phyloP scores from a whole-genome alignment of 1,140 invertebrate species.

The Bradysia coprophila region DNA sequence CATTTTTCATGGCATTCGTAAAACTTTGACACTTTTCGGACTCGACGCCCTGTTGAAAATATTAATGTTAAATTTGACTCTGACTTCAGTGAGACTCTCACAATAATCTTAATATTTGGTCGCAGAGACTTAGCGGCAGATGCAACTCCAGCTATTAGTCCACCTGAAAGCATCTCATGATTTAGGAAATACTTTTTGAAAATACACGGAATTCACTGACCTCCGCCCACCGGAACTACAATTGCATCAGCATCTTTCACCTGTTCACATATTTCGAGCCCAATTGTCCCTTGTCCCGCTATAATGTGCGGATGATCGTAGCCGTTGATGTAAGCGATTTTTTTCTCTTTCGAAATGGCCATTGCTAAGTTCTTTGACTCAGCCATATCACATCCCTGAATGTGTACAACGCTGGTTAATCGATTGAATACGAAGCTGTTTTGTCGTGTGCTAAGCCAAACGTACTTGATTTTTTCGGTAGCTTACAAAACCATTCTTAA shows the following conservation, averaged over 20 bases:
- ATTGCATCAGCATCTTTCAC: constrained; percentile 55
- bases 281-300: constrained; percentile 84
- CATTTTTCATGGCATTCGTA: constrained; percentile 45
- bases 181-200: too few species aligned
- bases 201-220: too few species aligned
- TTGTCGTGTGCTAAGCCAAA: too few species aligned
- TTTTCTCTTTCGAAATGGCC: constrained; percentile 45
- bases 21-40: constrained; percentile 80
- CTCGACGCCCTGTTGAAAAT: constrained; percentile 87
- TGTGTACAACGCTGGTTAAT: too few species aligned
- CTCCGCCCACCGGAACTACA: background rate
- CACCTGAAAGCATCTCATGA: too few species aligned
- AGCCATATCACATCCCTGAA: constrained; percentile 63
- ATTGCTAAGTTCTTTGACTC: constrained; percentile 69
- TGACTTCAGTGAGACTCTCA: too few species aligned
- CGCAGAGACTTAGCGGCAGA: constrained; percentile 70
- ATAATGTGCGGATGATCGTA: constrained; percentile 89
- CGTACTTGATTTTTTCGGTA: too few species aligned
- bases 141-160: constrained; percentile 72
- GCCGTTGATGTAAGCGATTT: constrained; percentile 35
- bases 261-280: constrained; percentile 79
- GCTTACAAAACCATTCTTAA: too few species aligned
- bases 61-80: too few species aligned
- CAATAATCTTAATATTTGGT: constrained; percentile 55
- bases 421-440: too few species aligned